Percentiles rank a stretch among this genome's conserved stretches.
Conservation (phyloP, 2,797 vertebrate genomes). For the Melanotaenia parkinsoni region DNA sequence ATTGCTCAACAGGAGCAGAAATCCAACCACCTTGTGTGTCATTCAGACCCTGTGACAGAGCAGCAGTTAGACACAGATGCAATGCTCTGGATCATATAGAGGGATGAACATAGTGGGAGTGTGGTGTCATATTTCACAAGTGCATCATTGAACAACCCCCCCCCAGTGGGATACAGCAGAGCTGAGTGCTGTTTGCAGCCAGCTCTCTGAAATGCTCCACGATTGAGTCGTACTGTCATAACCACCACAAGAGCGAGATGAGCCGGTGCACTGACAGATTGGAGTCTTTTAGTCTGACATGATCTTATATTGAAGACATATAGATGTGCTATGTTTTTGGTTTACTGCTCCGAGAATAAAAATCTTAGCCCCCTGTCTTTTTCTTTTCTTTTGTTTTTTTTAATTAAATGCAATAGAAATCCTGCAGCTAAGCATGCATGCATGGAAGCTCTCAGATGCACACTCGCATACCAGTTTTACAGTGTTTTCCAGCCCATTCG, state of each 20-base stretch:
- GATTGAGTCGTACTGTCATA: slow-evolving; percentile 68
- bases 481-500: slow-evolving; percentile 32
- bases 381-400: not conserved
- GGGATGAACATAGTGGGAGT: slow-evolving; percentile 31
- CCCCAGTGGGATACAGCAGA: slow-evolving; percentile 77
- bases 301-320: slow-evolving; percentile 35
- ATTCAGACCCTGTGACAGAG: not conserved
- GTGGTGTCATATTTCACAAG: slow-evolving; percentile 83
- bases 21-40: slow-evolving; percentile 6
- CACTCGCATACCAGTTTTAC: slow-evolving; percentile 5
- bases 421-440: slow-evolving; percentile 1
- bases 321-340: not conserved
- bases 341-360: slow-evolving; percentile 2
- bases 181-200: slow-evolving; percentile 64
- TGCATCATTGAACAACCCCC: slow-evolving; percentile 72
- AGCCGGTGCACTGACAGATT: slow-evolving; percentile 53
- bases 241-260: slow-evolving; percentile 51
- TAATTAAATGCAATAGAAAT: slow-evolving; percentile 5
- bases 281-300: slow-evolving; percentile 21
- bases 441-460: not conserved
- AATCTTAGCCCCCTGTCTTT: not conserved
- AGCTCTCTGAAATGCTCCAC: slow-evolving; percentile 62
- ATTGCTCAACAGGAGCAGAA: slow-evolving; percentile 22
- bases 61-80: slow-evolving; percentile 3
- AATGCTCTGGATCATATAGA: slow-evolving; percentile 13